Conservation (phyloP, 2,113 vertebrate genomes). For the Erythrolamprus reginae region DNA sequence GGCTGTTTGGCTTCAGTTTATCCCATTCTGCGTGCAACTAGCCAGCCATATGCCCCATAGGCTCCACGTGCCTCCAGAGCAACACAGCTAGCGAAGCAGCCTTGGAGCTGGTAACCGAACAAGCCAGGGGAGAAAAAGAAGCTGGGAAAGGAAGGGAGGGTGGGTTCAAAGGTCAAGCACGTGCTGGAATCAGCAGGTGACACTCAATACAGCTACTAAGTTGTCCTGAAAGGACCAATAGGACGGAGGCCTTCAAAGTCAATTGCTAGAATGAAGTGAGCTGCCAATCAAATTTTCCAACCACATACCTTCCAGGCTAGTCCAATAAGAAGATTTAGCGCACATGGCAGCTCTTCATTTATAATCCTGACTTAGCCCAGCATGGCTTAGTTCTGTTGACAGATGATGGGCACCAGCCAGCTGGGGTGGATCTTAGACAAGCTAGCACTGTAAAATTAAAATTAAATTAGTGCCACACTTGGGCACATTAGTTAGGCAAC, state of each 20-base stretch:
- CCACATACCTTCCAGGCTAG: constrained; percentile 78
- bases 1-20: constrained; percentile 76
- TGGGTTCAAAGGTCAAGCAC: constrained; percentile 65
- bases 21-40: constrained; percentile 65
- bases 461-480: constrained; percentile 83
- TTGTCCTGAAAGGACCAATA: constrained; percentile 51
- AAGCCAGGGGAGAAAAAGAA: constrained; percentile 47
- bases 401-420: constrained; percentile 80
- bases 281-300: constrained; percentile 76
- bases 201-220: constrained; percentile 59
- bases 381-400: constrained; percentile 77
- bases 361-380: constrained; percentile 87
- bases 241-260: constrained; percentile 64
- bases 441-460: constrained; percentile 77
- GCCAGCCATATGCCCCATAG: constrained; percentile 73
- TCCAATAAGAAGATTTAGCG: constrained; percentile 84
- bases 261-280: constrained; percentile 58
- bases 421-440: constrained; percentile 74
- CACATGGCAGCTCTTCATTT: constrained; percentile 79
- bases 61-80: constrained; percentile 72
- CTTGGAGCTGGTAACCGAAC: constrained; percentile 38
- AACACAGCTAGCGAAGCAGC: constrained; percentile 38
- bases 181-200: constrained; percentile 75
- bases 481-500: constrained; percentile 77
- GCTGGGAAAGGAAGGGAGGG: constrained; percentile 11